Conservation (phyloP, 2,113 vertebrate genomes). For the Sakesphorus luctuosus region DNA sequence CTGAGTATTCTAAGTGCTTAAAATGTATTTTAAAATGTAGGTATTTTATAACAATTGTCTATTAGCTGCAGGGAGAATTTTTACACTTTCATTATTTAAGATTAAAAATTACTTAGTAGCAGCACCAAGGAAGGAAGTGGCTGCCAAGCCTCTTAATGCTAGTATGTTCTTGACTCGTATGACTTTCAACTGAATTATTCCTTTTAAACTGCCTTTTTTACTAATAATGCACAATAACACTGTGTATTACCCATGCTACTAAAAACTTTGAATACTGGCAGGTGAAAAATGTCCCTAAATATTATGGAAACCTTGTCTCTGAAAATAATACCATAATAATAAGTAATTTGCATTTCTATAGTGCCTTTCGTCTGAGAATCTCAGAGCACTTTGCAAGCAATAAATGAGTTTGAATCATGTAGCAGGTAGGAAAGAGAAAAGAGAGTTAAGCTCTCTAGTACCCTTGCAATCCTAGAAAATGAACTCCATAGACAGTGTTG, state of each 20-base stretch:
- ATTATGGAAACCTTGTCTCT: constrained; percentile 27
- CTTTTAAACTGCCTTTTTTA: neutral
- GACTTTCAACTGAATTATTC: neutral
- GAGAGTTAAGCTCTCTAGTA: neutral
- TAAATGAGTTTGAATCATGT: neutral
- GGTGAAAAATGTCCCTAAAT: neutral
- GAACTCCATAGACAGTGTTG: neutral
- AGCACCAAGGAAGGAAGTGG: neutral
- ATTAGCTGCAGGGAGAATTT: neutral
- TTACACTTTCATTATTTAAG: neutral
- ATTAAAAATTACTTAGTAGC: neutral
- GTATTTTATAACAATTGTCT: neutral
- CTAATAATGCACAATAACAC: neutral
- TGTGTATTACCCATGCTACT: neutral
- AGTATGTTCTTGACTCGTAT: neutral
- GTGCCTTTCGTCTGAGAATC: neutral
- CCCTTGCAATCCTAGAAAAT: neutral
- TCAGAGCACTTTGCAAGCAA: neutral
- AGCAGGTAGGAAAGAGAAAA: neutral
- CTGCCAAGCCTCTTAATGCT: neutral
- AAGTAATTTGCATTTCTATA: constrained; percentile 12
- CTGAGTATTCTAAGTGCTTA: neutral
- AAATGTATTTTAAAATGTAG: too few species aligned
- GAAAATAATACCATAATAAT: constrained; percentile 5
- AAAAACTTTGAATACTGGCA: constrained; percentile 3